Conservation (phyloP, 2,113 vertebrate genomes). For the Protomyctophum bolini region DNA sequence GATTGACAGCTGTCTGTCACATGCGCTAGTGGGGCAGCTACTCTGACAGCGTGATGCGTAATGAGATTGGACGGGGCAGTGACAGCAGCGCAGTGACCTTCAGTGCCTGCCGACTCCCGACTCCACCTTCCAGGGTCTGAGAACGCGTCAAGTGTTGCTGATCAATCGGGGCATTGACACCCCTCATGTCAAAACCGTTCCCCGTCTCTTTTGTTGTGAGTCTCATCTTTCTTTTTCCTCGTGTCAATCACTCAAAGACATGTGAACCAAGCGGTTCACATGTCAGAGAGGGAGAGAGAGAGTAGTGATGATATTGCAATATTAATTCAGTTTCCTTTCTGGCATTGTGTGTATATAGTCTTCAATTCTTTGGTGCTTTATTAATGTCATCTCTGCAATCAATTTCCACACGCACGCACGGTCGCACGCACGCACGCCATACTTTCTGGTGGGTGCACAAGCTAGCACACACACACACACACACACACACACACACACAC, state of each 20-base stretch:
- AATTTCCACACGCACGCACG: not conserved
- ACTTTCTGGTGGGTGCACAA: not conserved
- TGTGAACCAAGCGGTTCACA: constrained; percentile 33
- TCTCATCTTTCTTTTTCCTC: constrained; percentile 48
- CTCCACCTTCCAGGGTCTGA: constrained; percentile 69
- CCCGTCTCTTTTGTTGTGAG: constrained; percentile 71
- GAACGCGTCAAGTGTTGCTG: constrained; percentile 73
- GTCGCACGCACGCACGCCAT: not conserved
- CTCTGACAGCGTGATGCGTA: constrained; percentile 64
- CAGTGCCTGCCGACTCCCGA: constrained; percentile 73
- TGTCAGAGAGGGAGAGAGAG: constrained; percentile 33
- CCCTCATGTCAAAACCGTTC: constrained; percentile 76
- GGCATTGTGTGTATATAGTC: not conserved
- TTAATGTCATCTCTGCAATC: constrained; percentile 37
- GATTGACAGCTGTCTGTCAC: constrained; percentile 81
- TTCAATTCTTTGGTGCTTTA: constrained; percentile 23
- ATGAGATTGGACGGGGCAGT: constrained; percentile 77
- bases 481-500: not conserved
- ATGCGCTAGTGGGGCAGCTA: constrained; percentile 46
- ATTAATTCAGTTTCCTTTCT: constrained; percentile 56
- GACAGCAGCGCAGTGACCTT: constrained; percentile 82
- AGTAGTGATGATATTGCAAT: constrained; percentile 40
- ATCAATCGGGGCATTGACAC: constrained; percentile 80
- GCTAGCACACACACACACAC: not conserved
- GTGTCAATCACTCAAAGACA: constrained; percentile 66